Evolutionary conservation across 2,888 invertebrate genomes (phyloP).

Genomic region (Nezara viridula): DNA sequence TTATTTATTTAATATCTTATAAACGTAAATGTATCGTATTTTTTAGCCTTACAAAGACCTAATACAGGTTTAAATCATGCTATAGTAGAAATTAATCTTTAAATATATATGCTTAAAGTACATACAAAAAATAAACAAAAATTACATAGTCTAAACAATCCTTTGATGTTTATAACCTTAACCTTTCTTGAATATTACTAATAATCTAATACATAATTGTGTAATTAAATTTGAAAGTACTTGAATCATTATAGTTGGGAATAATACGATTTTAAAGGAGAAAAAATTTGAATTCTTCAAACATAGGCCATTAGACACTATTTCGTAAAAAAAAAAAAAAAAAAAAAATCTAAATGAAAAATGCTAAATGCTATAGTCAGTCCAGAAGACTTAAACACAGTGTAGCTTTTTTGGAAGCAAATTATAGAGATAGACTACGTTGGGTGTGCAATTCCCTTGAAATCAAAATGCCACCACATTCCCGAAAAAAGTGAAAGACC

Average conservation of each 20-base stretch:
- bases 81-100: too few species aligned
- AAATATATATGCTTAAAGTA: too few species aligned
- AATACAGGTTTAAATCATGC: too few species aligned
- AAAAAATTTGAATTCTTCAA: not conserved
- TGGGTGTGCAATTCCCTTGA: not conserved
- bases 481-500: conserved; percentile 1
- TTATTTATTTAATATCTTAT: too few species aligned
- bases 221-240: not conserved
- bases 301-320: not conserved
- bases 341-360: not conserved
- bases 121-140: too few species aligned
- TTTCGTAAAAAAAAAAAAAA: not conserved
- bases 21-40: too few species aligned
- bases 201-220: not conserved
- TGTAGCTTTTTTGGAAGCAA: not conserved
- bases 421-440: not conserved
- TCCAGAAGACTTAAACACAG: not conserved
- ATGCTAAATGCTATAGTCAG: not conserved
- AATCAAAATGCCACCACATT: conserved; percentile 17
- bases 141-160: not conserved
- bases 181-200: not conserved
- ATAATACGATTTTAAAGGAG: not conserved
- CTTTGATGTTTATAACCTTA: not conserved
- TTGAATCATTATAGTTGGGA: not conserved
- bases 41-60: too few species aligned